Percentiles rank a stretch among this genome's conserved stretches.
Evolutionary conservation across 2,797 vertebrate species (phyloP).

Genomic region (Columba guinea): DNA sequence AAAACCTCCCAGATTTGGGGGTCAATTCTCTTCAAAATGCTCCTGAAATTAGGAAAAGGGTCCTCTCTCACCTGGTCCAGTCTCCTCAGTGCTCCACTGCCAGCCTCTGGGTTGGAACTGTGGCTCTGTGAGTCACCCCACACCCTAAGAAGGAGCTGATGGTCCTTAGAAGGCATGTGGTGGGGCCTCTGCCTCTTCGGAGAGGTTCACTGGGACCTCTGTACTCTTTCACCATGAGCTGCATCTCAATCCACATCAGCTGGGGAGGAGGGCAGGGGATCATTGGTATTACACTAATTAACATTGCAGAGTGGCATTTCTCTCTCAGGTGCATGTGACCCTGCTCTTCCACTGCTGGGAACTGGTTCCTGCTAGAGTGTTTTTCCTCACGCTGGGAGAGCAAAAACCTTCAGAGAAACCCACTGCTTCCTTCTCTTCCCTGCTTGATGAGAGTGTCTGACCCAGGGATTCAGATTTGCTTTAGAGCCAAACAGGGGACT

Average conservation of each 20-base stretch:
- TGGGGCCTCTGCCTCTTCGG: background rate
- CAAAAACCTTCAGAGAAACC: background rate
- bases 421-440: background rate
- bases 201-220: background rate
- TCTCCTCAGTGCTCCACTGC: background rate
- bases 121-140: background rate
- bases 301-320: background rate
- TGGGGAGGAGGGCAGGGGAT: background rate
- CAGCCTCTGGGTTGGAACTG: background rate
- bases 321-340: background rate
- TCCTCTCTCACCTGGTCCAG: background rate
- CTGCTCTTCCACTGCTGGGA: background rate
- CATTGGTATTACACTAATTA: accelerated
- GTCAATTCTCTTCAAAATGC: background rate
- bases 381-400: background rate
- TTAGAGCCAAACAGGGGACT: background rate
- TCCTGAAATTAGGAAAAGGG: background rate
- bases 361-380: background rate
- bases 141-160: background rate
- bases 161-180: background rate
- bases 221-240: background rate
- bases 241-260: background rate
- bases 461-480: background rate
- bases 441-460: background rate
- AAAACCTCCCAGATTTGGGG: background rate